phyloP scores from a whole-genome alignment of 2,888 invertebrate genomes.

The Xylota sylvarum region DNA sequence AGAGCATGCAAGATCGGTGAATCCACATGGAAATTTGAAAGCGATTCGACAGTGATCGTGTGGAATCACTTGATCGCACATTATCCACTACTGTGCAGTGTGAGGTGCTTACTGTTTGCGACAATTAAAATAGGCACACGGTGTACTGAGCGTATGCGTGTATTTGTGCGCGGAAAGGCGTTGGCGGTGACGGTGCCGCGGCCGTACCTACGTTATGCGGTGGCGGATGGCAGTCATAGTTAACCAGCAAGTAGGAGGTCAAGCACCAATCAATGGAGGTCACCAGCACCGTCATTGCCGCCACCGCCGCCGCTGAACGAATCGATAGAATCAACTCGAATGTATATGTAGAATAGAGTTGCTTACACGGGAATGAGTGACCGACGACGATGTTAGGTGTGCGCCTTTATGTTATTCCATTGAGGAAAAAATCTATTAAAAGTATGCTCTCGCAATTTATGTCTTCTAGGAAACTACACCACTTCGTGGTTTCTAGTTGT shows the following conservation, averaged over 20 bases:
- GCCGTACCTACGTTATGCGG: conserved; percentile 54
- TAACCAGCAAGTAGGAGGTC: conserved; percentile 74
- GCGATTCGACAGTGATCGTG: conserved; percentile 66
- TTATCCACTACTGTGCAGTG: conserved; percentile 64
- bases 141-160: background rate
- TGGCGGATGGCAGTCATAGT: conserved; percentile 57
- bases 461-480: conserved; percentile 21
- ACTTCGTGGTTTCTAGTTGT: background rate
- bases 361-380: conserved; percentile 58
- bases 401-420: conserved; percentile 42
- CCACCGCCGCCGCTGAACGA: conserved; percentile 22
- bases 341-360: conserved; percentile 59
- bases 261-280: conserved; percentile 77
- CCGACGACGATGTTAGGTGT: conserved; percentile 58
- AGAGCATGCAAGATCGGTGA: conserved; percentile 47
- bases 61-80: conserved; percentile 68
- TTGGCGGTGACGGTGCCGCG: conserved; percentile 51
- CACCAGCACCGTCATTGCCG: conserved; percentile 53
- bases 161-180: conserved; percentile 40
- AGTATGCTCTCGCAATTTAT: conserved; percentile 35
- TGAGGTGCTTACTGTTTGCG: conserved; percentile 58
- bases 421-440: conserved; percentile 26
- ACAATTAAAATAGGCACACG: conserved; percentile 61
- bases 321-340: conserved; percentile 55
- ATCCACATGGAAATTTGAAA: conserved; percentile 64